Evolutionary conservation across 2,797 vertebrate species (phyloP).

Genomic region (Sebastes dallii): DNA sequence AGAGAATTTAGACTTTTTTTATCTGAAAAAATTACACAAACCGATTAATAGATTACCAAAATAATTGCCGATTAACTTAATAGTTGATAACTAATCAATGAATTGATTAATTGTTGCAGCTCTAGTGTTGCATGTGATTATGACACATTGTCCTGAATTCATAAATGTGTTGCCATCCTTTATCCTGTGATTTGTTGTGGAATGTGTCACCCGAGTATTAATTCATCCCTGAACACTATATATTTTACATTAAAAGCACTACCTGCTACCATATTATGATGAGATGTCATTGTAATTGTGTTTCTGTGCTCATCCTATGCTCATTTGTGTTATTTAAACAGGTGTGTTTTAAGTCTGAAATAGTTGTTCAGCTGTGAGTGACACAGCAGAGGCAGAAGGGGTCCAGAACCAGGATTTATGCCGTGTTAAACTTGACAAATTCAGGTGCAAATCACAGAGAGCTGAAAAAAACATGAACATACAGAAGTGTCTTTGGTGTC

Average conservation of each 20-base stretch:
- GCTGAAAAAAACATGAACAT: neutral
- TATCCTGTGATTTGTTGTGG: neutral
- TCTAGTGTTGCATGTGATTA: neutral
- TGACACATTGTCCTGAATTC: neutral
- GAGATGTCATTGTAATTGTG: neutral
- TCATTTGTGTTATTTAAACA: neutral
- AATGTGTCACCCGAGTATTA: neutral
- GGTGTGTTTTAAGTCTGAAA: neutral
- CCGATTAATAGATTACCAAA: too few species aligned
- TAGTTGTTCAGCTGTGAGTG: neutral
- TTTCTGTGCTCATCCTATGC: neutral
- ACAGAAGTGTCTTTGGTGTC: neutral
- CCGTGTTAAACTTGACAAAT: neutral
- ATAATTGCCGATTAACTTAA: too few species aligned
- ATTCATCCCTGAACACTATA: neutral
- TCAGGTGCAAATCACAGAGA: neutral
- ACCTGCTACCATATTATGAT: neutral
- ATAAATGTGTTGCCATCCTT: neutral
- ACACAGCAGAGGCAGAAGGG: slow-evolving; percentile 14
- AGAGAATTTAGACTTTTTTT: too few species aligned
- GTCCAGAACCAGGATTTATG: slow-evolving; percentile 1
- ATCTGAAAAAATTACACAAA: too few species aligned
- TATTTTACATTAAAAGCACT: neutral
- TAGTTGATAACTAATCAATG: too few species aligned
- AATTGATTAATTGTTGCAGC: too few species aligned